phyloP scores from a whole-genome alignment of 2,113 vertebrate genomes.

The Callipepla californica region DNA sequence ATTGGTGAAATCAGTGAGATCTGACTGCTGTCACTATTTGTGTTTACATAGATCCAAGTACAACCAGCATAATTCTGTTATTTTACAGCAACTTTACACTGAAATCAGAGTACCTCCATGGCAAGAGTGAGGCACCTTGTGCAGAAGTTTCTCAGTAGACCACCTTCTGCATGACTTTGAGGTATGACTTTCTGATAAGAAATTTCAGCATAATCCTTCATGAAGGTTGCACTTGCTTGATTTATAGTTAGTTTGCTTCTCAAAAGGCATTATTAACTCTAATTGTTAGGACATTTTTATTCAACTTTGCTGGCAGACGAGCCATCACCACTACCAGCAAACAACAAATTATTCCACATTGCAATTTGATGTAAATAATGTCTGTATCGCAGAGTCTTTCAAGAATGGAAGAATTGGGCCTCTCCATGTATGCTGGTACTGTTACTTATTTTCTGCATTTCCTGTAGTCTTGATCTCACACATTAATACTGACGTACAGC shows the following conservation, averaged over 20 bases:
- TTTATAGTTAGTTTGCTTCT: neutral
- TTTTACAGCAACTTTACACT: neutral
- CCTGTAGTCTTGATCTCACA: neutral
- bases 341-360: neutral
- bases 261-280: neutral
- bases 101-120: neutral
- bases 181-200: neutral
- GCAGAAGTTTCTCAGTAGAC: neutral
- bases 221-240: neutral
- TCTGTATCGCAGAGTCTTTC: neutral
- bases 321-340: neutral
- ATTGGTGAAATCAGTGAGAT: neutral
- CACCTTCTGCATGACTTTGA: neutral
- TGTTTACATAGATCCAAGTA: neutral
- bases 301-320: neutral
- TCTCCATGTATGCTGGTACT: neutral
- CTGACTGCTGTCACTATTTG: neutral
- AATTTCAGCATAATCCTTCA: neutral
- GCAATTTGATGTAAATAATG: slow-evolving; percentile 11
- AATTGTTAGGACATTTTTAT: neutral
- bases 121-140: neutral
- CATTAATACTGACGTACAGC: neutral
- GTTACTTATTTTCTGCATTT: neutral
- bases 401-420: neutral
- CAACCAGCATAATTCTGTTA: neutral